phyloP scores from a whole-genome alignment of 2,888 invertebrate genomes.

The Podabrus alpinus region DNA sequence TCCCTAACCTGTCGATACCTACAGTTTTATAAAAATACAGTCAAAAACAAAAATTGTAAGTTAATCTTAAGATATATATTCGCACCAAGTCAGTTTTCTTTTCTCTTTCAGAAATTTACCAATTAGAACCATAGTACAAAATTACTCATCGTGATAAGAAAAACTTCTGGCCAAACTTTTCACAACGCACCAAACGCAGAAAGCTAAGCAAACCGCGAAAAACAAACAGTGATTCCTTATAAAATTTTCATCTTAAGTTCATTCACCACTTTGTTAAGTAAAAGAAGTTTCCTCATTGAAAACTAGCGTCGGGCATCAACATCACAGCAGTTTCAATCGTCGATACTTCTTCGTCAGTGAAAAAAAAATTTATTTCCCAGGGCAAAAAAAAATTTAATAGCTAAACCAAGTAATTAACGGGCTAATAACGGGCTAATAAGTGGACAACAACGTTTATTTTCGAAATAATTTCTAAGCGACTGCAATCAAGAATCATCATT shows the following conservation, averaged over 20 bases:
- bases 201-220: slow-evolving; percentile 45
- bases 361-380: slow-evolving; percentile 4
- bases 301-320: slow-evolving; percentile 28
- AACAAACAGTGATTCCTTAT: slow-evolving; percentile 36
- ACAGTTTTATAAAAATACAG: slow-evolving; percentile 51
- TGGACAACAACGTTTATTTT: slow-evolving; percentile 11
- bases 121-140: slow-evolving; percentile 52
- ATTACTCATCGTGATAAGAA: slow-evolving; percentile 47
- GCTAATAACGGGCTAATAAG: slow-evolving; percentile 29
- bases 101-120: slow-evolving; percentile 43
- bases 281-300: slow-evolving; percentile 22
- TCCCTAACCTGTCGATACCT: slow-evolving; percentile 56
- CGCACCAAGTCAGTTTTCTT: neutral
- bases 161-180: slow-evolving; percentile 39
- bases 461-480: neutral
- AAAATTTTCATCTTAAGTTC: slow-evolving; percentile 8
- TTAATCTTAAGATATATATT: slow-evolving; percentile 11
- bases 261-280: slow-evolving; percentile 10
- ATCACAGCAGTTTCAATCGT: slow-evolving; percentile 19
- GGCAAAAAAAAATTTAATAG: slow-evolving; percentile 10
- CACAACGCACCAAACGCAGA: slow-evolving; percentile 47
- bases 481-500: slow-evolving; percentile 12
- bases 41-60: slow-evolving; percentile 43
- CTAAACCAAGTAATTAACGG: slow-evolving; percentile 15
- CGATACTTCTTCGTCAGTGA: neutral